Percentiles rank a stretch among this genome's conserved stretches.
Evolutionary conservation across 2,797 vertebrate genomes (phyloP).

Genomic region (Anomalospiza imberbis): DNA sequence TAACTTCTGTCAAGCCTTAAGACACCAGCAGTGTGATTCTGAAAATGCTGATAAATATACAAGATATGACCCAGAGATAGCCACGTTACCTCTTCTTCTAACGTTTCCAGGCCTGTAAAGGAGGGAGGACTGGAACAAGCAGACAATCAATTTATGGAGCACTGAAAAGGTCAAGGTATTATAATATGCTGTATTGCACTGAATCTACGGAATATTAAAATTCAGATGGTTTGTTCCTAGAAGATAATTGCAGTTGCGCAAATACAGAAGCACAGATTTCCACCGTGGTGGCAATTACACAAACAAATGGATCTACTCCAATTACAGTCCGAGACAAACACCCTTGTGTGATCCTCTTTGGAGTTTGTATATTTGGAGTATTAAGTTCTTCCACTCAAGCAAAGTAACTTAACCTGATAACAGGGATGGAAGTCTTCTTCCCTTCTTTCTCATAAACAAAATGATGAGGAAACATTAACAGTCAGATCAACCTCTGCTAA

Average conservation of each 20-base stretch:
- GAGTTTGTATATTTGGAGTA: neutral
- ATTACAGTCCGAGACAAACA: neutral
- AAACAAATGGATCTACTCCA: neutral
- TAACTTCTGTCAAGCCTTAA: conserved; percentile 31
- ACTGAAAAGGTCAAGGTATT: conserved; percentile 66
- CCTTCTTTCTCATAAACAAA: neutral
- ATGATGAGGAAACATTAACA: neutral
- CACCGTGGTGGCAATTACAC: neutral
- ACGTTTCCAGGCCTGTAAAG: conserved; percentile 44
- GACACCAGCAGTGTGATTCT: conserved; percentile 22
- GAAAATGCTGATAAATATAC: conserved; percentile 32
- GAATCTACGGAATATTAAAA: conserved; percentile 9
- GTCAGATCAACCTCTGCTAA: neutral
- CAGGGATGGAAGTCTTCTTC: neutral
- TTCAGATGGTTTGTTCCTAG: neutral
- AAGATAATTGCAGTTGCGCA: neutral
- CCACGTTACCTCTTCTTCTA: conserved; percentile 30
- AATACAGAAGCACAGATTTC: neutral
- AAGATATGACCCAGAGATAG: conserved; percentile 6
- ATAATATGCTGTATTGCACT: neutral
- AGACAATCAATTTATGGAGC: conserved; percentile 61
- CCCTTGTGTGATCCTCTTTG: neutral
- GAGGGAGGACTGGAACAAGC: neutral
- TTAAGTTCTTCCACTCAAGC: neutral
- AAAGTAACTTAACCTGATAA: neutral